Base-by-base conservation (phyloP, 2,888 invertebrate genomes). In the Nomada flava region DNA sequence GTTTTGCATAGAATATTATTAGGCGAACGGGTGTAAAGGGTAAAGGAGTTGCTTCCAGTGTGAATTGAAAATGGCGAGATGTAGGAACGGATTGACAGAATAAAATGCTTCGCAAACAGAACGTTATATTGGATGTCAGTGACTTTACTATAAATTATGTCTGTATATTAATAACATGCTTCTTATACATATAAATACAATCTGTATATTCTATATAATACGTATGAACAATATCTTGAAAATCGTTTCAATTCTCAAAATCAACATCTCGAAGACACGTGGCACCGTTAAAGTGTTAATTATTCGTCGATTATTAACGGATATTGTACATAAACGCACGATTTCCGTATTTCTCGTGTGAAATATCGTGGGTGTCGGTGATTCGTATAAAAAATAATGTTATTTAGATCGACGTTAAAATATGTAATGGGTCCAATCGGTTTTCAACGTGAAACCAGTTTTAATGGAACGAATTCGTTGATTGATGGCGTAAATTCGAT, bases 91-190 rank as follows among this genome's bases (percentile, higher is more conserved):
- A 15, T 20, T 18, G 9, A 18, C 13, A 11, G 59, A 63, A 53
- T 53, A n/a, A 42, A 72, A 47, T 62, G 62, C 36, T 44, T 63
- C 26, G 23, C 47, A 29, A 62, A 18, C 20, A 29, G 47, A 55
- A 44, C 44, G 44, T 55, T 73, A 29, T 57, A 64, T 64, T 64
- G 44, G 55, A 47, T 73, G 20, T 73, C 64, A 73, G 55, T 64
- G 55, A 57, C 15, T 73, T 73, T 64, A 64, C 72, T 73, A 73
- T 73, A 73, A 73, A 73, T 73, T 73, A 47, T 64, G 64, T n/a
- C n/a, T 71, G n/a, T 53, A 53, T 53, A 60, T 71, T 52, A 57
- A 65, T 59, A 74, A 74, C 73, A 74, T 74, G 29, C 57, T 47
- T 47, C 73, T 74, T 74, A 65, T 36, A 64, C 29, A 64, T 73